Conservation (phyloP, 2,797 vertebrate species). For the Typhlichthys subterraneus region DNA sequence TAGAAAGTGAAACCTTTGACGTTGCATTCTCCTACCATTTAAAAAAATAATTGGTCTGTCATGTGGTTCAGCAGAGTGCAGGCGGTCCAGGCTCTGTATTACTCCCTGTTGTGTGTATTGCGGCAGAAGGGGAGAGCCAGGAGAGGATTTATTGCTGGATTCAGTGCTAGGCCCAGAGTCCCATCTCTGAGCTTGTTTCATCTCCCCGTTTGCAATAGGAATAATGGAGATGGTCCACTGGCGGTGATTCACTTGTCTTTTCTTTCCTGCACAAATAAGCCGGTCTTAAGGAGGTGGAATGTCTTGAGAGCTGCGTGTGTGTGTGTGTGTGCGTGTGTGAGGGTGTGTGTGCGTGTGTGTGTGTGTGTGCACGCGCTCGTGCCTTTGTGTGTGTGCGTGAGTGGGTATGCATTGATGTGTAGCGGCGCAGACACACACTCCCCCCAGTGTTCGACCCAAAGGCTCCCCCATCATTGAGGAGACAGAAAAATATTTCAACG, state of each 20-base stretch:
- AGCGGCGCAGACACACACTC: constrained; percentile 1
- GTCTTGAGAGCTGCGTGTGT: background rate
- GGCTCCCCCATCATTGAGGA: too few species aligned
- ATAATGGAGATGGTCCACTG: constrained; percentile 31
- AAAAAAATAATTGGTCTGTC: too few species aligned
- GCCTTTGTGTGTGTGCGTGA: background rate
- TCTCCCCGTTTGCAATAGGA: constrained; percentile 1
- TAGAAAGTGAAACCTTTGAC: too few species aligned
- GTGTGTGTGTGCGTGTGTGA: background rate
- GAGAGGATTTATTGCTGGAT: background rate
- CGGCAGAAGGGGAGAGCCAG: constrained; percentile 1
- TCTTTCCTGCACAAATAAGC: background rate
- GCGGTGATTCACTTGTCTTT: constrained; percentile 40
- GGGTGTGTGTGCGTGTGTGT: background rate
- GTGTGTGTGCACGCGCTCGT: background rate
- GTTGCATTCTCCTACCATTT: too few species aligned
- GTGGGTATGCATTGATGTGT: constrained; percentile 8
- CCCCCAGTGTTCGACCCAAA: background rate
- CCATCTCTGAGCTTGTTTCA: constrained; percentile 6
- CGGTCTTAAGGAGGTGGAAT: background rate
- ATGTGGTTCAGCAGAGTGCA: too few species aligned
- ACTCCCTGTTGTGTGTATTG: too few species aligned
- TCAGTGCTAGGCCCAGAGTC: constrained; percentile 13
- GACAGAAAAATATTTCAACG: background rate
- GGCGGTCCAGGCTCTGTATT: too few species aligned